phyloP scores from a whole-genome alignment of 2,797 vertebrate species.

The Pelobates cultripes region DNA sequence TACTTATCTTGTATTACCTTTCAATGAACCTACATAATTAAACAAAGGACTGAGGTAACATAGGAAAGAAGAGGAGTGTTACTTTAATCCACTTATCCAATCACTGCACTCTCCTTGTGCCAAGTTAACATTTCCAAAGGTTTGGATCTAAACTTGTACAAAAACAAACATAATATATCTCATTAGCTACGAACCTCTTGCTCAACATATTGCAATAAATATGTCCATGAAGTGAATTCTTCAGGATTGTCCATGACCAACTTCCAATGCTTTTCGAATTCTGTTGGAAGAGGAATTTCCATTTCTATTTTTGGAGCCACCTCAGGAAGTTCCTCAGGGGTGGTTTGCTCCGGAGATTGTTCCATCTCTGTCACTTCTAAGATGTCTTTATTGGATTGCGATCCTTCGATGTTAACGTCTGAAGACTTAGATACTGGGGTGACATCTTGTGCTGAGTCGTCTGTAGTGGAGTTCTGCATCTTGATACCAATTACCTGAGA shows the following conservation, averaged over 20 bases:
- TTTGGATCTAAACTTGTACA: too few relatives aligned
- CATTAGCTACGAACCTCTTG: constrained; percentile 84
- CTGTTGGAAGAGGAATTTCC: constrained; percentile 77
- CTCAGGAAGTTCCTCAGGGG: constrained; percentile 57
- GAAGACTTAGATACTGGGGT: constrained; percentile 56
- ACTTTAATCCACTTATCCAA: too few relatives aligned
- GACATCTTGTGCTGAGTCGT: constrained; percentile 61
- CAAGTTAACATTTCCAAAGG: too few relatives aligned
- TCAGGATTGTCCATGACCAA: constrained; percentile 90
- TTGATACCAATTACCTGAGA: background rate
- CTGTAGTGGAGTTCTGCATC: constrained; percentile 60
- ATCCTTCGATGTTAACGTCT: constrained; percentile 52
- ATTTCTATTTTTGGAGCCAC: constrained; percentile 61
- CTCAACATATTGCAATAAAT: constrained; percentile 93
- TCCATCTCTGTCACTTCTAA: constrained; percentile 76
- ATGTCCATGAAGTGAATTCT: constrained; percentile 97
- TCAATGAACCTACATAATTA: too few relatives aligned
- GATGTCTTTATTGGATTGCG: constrained; percentile 72
- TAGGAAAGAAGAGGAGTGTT: too few relatives aligned
- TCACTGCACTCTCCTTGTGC: too few relatives aligned
- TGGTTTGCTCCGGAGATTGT: constrained; percentile 72
- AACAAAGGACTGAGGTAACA: too few relatives aligned
- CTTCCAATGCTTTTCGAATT: constrained; percentile 93
- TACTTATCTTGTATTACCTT: too few relatives aligned
- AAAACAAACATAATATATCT: too few relatives aligned